These are phyloP conservation scores for Varanus salvator DNA, from an alignment of 2,113 vertebrate species.

Conservation along the genomic window DNA sequence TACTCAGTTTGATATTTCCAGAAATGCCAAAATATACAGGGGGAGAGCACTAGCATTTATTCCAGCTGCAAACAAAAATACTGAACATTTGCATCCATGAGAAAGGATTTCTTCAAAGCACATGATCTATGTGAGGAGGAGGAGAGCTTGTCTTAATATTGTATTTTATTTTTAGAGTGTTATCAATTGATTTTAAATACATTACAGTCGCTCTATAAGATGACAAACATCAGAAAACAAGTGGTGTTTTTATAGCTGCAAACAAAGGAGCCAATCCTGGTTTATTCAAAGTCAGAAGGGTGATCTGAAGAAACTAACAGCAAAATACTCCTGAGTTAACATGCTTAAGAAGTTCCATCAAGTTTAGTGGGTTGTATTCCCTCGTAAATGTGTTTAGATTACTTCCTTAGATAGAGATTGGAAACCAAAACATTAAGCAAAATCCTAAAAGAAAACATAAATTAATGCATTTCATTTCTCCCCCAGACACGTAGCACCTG, in stretches of 20 bases:
- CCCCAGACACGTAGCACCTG: not conserved
- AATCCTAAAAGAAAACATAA: not conserved
- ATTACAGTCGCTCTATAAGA: not conserved
- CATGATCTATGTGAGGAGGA: too few relatives aligned
- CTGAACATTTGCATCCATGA: rapidly evolving
- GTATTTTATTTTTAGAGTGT: not conserved
- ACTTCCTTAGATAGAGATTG: not conserved
- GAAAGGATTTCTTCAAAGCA: not conserved
- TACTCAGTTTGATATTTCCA: conserved; percentile 27
- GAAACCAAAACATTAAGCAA: not conserved
- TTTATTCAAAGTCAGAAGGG: not conserved
- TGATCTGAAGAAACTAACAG: not conserved
- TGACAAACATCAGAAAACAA: rapidly evolving
- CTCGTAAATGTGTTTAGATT: not conserved
- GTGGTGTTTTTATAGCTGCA: not conserved
- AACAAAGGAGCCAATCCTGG: not conserved
- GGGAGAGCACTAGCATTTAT: rapidly evolving
- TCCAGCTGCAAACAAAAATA: rapidly evolving
- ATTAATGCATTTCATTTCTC: conserved; percentile 15
- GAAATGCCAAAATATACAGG: not conserved
- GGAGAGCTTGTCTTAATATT: too few relatives aligned
- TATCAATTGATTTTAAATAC: not conserved
- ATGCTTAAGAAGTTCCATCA: not conserved
- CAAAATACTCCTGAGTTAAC: not conserved
- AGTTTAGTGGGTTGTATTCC: too few relatives aligned